Evolutionary conservation across 2,113 vertebrate genomes (phyloP).

Genomic region (Cranoglanis bouderius): DNA sequence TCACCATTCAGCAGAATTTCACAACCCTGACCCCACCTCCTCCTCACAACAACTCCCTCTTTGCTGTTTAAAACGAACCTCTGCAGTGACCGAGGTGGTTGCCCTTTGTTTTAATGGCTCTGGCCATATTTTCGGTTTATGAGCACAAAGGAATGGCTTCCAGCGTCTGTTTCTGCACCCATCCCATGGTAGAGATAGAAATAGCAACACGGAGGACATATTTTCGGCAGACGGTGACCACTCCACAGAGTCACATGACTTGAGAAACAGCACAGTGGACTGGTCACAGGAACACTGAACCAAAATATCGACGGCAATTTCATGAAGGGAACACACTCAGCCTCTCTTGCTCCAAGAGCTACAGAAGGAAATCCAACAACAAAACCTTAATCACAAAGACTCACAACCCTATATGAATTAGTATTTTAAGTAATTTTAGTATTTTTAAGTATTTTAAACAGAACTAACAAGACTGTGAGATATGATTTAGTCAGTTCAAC

Average conservation of each 20-base stretch:
- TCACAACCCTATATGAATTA: neutral
- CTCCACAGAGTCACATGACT: slow-evolving; percentile 25
- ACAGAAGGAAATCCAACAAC: neutral
- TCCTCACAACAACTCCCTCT: neutral
- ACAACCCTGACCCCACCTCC: neutral
- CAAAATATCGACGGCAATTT: slow-evolving; percentile 34
- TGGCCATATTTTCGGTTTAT: slow-evolving; percentile 42
- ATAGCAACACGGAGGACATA: slow-evolving; percentile 41
- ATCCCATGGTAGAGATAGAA: slow-evolving; percentile 26
- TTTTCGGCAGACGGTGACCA: slow-evolving; percentile 38
- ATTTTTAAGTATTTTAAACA: slow-evolving; percentile 6
- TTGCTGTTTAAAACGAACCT: slow-evolving; percentile 26
- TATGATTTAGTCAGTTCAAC: neutral
- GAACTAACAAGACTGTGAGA: slow-evolving; percentile 15
- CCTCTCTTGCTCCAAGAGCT: neutral
- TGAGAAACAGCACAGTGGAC: slow-evolving; percentile 1
- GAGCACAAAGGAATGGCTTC: slow-evolving; percentile 26
- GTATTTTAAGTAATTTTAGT: too few species aligned
- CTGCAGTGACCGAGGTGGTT: slow-evolving; percentile 39
- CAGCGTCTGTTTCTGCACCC: slow-evolving; percentile 42
- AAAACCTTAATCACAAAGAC: neutral
- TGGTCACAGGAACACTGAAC: neutral
- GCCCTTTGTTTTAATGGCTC: slow-evolving; percentile 45
- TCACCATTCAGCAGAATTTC: slow-evolving; percentile 36
- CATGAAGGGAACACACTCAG: neutral